Conservation (phyloP, 1,140 invertebrate genomes). For the Halictus rubicundus region DNA sequence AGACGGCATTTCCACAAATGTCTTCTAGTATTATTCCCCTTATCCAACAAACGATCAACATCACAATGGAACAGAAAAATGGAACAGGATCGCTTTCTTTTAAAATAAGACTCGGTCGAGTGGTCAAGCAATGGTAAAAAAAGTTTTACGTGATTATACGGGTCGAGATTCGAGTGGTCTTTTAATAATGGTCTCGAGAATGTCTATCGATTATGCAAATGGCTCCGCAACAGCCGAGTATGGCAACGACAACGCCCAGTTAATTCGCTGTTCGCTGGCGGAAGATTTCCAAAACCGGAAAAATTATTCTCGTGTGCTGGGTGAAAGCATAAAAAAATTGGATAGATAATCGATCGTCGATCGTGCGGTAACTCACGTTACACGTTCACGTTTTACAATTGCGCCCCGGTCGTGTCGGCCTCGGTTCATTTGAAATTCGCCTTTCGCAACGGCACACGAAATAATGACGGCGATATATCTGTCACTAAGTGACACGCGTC, state of each 20-base stretch:
- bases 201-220: background rate
- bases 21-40: too few species aligned
- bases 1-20: too few species aligned
- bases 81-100: too few species aligned
- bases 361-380: background rate
- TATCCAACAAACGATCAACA: too few species aligned
- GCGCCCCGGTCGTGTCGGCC: background rate
- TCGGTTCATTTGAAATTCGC: background rate
- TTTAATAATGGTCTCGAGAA: background rate
- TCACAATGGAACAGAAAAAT: too few species aligned
- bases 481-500: background rate
- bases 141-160: background rate
- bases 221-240: background rate
- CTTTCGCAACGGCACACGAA: background rate
- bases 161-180: background rate
- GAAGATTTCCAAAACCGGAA: background rate
- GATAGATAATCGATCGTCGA: background rate
- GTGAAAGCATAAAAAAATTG: conserved; percentile 12
- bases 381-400: background rate
- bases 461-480: background rate
- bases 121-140: background rate
- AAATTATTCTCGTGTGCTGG: background rate
- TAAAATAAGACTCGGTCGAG: too few species aligned
- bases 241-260: background rate
- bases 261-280: background rate